Percentiles rank a stretch among this genome's conserved stretches.
phyloP scores from a whole-genome alignment of 2,113 vertebrate genomes.

The Calonectris borealis region DNA sequence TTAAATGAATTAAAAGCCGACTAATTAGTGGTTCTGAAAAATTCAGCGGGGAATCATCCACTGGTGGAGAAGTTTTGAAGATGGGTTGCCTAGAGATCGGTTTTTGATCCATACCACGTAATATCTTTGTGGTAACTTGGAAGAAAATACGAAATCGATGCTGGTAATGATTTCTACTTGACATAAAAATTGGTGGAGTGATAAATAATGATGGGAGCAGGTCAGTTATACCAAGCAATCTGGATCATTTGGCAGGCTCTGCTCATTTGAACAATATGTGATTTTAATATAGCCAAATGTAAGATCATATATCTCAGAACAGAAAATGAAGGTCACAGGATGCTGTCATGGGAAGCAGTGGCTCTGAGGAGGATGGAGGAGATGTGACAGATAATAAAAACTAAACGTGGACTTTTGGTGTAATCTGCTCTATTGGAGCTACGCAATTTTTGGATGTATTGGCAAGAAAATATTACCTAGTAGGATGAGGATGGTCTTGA shows the following conservation, averaged over 20 bases:
- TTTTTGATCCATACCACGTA: background rate
- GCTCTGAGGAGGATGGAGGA: background rate
- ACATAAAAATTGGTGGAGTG: conserved; percentile 41
- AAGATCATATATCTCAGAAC: conserved; percentile 6
- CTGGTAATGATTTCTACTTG: conserved; percentile 21
- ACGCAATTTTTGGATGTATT: background rate
- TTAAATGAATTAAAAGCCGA: background rate
- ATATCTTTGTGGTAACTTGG: background rate
- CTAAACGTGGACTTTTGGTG: background rate
- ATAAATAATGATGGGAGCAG: conserved; percentile 54
- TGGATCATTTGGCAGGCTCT: conserved; percentile 55
- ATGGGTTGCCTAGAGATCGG: background rate
- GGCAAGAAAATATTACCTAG: background rate
- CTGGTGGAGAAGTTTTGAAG: background rate
- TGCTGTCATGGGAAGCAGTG: conserved; percentile 6
- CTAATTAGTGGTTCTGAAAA: background rate
- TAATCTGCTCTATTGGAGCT: background rate
- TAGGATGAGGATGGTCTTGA: background rate
- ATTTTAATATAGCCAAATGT: conserved; percentile 68
- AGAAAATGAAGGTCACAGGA: conserved; percentile 44
- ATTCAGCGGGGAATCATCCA: background rate
- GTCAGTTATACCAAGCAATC: conserved; percentile 58
- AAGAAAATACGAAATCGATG: conserved; percentile 4
- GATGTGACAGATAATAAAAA: background rate
- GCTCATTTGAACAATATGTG: conserved; percentile 62